Conservation (phyloP, 2,113 vertebrate genomes). For the Manacus vitellinus region DNA sequence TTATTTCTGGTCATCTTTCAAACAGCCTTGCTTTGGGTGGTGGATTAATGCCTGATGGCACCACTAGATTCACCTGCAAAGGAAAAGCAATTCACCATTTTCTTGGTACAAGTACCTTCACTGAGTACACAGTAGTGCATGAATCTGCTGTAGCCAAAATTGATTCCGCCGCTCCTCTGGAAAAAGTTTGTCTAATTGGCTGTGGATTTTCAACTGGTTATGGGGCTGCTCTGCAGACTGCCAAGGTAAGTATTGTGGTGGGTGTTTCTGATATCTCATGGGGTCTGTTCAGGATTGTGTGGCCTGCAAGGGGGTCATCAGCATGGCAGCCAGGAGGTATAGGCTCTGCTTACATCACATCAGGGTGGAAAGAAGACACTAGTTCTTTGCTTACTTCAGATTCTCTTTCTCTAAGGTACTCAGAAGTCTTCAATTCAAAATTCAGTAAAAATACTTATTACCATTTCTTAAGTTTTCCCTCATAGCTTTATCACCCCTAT, state of each 20-base stretch:
- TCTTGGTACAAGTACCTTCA: constrained; percentile 65
- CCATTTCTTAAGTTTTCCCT: not conserved
- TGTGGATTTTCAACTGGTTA: constrained; percentile 77
- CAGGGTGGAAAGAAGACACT: not conserved
- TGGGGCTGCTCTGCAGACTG: constrained; percentile 68
- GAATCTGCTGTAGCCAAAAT: constrained; percentile 63
- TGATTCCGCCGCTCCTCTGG: constrained; percentile 52
- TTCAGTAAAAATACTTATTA: not conserved
- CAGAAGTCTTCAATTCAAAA: not conserved
- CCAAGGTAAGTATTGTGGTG: constrained; percentile 44
- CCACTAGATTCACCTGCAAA: constrained; percentile 74
- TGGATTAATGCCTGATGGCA: constrained; percentile 69
- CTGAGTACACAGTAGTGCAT: constrained; percentile 70
- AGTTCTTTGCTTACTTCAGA: not conserved
- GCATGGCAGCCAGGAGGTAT: not conserved
- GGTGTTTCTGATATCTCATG: not conserved
- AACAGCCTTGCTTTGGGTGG: not conserved
- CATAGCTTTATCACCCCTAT: not conserved
- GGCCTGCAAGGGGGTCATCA: rapidly evolving
- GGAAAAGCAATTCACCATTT: constrained; percentile 71
- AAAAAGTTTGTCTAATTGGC: constrained; percentile 72
- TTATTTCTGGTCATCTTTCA: constrained; percentile 3
- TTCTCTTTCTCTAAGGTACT: not conserved
- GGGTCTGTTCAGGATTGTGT: not conserved
- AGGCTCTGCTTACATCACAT: not conserved